These are phyloP conservation scores for Phoxinus phoxinus DNA, from an alignment of 2,113 vertebrate species.

Conservation along the genomic window DNA sequence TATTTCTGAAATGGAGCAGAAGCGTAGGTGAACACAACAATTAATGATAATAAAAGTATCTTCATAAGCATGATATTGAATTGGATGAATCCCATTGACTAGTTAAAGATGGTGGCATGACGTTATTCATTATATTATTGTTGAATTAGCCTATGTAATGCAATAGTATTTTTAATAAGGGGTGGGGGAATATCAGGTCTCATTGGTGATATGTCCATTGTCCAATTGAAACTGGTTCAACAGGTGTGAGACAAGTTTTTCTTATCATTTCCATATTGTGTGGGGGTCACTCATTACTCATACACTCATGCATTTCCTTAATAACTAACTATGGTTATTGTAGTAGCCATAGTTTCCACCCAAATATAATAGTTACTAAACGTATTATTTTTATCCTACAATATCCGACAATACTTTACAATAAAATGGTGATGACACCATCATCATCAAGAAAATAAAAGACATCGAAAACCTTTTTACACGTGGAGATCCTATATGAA, in stretches of 20 bases:
- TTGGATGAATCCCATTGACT: not conserved
- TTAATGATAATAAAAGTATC: not conserved
- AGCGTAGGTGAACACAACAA: not conserved
- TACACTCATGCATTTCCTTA: not conserved
- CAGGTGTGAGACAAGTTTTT: not conserved
- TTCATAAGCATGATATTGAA: not conserved
- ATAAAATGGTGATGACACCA: not conserved
- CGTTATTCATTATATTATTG: not conserved
- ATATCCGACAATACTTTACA: not conserved
- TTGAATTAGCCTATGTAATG: not conserved
- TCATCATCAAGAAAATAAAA: not conserved
- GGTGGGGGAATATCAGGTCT: not conserved
- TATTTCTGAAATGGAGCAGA: not conserved
- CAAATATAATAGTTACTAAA: not conserved
- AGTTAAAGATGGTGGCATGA: not conserved
- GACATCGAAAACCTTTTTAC: not conserved
- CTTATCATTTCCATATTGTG: not conserved
- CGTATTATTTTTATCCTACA: not conserved
- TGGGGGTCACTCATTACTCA: too few species aligned
- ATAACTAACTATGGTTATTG: not conserved
- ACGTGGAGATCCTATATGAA: not conserved
- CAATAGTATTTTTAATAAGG: not conserved
- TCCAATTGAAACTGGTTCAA: not conserved
- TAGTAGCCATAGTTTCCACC: not conserved
- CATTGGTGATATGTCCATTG: too few species aligned